These are phyloP conservation scores for Lagria hirta DNA, from an alignment of 2,888 invertebrate species.

Conservation along the genomic window DNA sequence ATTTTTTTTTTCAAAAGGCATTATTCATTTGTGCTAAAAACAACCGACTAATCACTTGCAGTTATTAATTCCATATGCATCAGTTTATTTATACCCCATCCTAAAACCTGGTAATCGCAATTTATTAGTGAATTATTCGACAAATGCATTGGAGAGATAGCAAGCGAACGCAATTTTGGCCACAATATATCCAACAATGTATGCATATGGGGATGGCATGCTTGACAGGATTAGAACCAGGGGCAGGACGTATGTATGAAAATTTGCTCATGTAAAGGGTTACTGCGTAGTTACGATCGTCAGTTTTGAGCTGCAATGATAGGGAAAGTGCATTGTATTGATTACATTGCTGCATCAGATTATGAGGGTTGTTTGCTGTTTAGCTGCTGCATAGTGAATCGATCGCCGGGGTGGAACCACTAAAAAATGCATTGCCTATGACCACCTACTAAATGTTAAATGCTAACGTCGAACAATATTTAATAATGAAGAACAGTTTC, in stretches of 20 bases:
- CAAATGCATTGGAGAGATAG: conserved; percentile 23
- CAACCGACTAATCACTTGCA: too few species aligned
- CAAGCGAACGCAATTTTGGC: conserved; percentile 21
- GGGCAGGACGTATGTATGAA: conserved; percentile 32
- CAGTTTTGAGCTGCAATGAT: conserved; percentile 20
- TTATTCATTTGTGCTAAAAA: too few species aligned
- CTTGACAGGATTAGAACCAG: not conserved
- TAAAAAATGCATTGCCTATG: conserved; percentile 21
- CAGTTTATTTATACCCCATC: not conserved
- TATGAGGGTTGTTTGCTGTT: conserved; percentile 15
- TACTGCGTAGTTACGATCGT: conserved; percentile 27
- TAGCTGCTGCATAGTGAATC: conserved; percentile 16
- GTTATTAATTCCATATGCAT: conserved; percentile 9
- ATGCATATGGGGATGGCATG: conserved; percentile 10
- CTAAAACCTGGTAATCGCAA: conserved; percentile 25
- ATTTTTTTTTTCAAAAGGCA: too few species aligned
- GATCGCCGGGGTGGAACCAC: conserved; percentile 12
- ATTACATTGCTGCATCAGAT: conserved; percentile 21
- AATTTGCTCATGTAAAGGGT: conserved; percentile 32
- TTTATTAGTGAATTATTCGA: conserved; percentile 27
- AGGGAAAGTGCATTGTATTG: conserved; percentile 28
- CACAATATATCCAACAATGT: conserved; percentile 23
- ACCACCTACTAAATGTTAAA: too few species aligned
- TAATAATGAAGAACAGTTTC: too few species aligned
- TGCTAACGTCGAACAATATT: too few species aligned